A percentile compares a stretch with the other conserved stretches of the same genome.
Conservation (phyloP, 2,113 vertebrate genomes). For the Lathamus discolor region DNA sequence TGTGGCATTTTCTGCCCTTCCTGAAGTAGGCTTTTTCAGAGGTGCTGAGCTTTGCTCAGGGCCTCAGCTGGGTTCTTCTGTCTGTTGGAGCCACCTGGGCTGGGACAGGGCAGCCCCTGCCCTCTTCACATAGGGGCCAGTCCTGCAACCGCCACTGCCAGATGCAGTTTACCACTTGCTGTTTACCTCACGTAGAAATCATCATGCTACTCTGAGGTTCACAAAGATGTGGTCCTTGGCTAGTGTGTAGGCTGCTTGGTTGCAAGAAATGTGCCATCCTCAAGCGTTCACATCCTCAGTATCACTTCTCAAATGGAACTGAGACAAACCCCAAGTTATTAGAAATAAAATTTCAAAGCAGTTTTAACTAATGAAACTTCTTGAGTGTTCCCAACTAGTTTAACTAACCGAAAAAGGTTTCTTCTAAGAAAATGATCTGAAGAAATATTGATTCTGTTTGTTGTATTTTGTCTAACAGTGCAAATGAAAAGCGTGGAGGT, state of each 20-base stretch:
- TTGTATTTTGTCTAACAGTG: background rate
- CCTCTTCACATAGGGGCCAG: background rate
- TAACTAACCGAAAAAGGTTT: background rate
- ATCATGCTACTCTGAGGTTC: background rate
- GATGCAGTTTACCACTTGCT: background rate
- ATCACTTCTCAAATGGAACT: background rate
- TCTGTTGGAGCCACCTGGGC: background rate
- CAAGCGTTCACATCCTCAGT: background rate
- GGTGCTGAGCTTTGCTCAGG: background rate
- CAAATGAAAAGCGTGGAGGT: background rate
- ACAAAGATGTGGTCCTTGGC: background rate
- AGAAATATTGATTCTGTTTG: background rate
- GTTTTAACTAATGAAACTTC: background rate
- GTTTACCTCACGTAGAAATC: background rate
- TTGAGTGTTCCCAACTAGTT: background rate
- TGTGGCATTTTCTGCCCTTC: background rate
- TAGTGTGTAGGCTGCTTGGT: background rate
- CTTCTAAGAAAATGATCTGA: background rate
- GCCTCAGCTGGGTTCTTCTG: background rate
- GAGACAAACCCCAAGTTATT: background rate
- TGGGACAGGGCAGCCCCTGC: background rate
- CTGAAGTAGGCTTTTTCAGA: rapidly evolving
- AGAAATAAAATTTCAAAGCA: background rate
- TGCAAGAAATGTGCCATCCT: background rate
- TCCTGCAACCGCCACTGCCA: background rate